These are phyloP conservation scores for Mormyrops boulengeri DNA, from an alignment of 2,797 vertebrate genomes.

Conservation along the genomic window DNA sequence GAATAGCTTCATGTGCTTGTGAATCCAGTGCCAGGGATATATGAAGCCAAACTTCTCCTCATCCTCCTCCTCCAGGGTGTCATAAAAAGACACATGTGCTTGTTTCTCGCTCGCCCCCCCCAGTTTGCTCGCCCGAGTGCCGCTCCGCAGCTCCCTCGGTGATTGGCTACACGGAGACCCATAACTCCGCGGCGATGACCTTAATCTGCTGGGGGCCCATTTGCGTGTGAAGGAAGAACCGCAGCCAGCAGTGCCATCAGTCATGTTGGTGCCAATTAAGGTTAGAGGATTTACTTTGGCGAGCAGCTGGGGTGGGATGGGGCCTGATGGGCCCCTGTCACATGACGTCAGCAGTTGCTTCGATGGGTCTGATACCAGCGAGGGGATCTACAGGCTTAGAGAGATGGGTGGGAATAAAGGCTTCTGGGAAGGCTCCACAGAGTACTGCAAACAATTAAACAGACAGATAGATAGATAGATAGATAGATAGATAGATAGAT, in stretches of 20 bases:
- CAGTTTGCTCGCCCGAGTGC: slow-evolving; percentile 11
- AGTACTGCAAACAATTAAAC: not conserved
- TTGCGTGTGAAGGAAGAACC: slow-evolving; percentile 22
- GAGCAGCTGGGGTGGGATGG: not conserved
- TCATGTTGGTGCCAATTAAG: slow-evolving; percentile 18
- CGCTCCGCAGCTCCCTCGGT: not conserved
- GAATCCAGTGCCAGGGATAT: not conserved
- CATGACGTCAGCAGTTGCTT: not conserved
- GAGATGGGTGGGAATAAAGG: not conserved
- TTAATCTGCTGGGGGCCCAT: slow-evolving; percentile 16
- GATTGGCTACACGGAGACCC: slow-evolving; percentile 14
- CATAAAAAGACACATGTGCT: slow-evolving; percentile 29
- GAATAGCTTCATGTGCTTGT: not conserved
- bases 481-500: no score
- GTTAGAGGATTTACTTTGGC: not conserved
- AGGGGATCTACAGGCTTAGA: not conserved
- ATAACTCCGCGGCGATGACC: slow-evolving; percentile 17
- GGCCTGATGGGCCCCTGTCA: not conserved
- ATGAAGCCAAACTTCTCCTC: not conserved
- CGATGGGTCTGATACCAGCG: not conserved
- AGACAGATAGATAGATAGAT: not conserved
- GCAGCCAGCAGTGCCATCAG: slow-evolving; percentile 12
- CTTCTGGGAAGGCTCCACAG: not conserved
- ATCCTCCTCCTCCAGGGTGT: not conserved
- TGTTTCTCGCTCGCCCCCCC: not conserved